phyloP scores from a whole-genome alignment of 2,797 vertebrate species.

The Sebastiscus albofasciatus region DNA sequence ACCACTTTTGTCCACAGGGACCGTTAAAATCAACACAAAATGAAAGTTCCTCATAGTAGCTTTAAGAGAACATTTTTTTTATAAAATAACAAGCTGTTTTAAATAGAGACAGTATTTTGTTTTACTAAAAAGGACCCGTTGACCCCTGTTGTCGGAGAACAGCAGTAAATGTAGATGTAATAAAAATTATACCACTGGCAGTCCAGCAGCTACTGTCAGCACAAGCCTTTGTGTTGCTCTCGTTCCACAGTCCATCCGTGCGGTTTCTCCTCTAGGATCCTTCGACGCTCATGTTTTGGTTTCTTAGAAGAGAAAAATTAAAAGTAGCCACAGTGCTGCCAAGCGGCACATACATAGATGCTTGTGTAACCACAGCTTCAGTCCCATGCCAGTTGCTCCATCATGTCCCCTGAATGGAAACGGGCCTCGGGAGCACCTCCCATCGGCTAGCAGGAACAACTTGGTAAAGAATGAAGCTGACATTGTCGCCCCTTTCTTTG shows the following conservation, averaged over 20 bases:
- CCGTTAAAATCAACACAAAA: not conserved
- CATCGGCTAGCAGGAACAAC: conserved; percentile 36
- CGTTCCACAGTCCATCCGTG: not conserved
- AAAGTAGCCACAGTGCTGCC: conserved; percentile 38
- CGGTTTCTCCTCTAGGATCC: not conserved
- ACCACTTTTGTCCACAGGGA: not conserved
- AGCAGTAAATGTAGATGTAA: not conserved
- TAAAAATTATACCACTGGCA: not conserved
- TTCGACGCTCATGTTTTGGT: not conserved
- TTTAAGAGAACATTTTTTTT: no score
- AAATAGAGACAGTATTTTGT: not conserved
- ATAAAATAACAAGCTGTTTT: not conserved
- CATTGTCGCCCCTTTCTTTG: conserved; percentile 27
- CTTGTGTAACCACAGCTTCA: conserved; percentile 53
- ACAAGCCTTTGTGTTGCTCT: not conserved
- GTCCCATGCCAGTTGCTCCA: conserved; percentile 49
- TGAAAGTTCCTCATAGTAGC: not conserved
- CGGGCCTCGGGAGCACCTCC: conserved; percentile 33
- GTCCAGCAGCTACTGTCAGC: not conserved
- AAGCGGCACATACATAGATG: conserved; percentile 28
- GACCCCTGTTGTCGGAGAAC: not conserved
- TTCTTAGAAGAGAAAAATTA: conserved; percentile 25
- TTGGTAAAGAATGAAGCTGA: conserved; percentile 26
- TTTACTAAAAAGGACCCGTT: not conserved
- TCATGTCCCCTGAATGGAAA: conserved; percentile 38